Percentiles rank a stretch among this genome's conserved stretches.
Conservation (phyloP, 2,888 invertebrate genomes). For the Drosophila meridionalis region DNA sequence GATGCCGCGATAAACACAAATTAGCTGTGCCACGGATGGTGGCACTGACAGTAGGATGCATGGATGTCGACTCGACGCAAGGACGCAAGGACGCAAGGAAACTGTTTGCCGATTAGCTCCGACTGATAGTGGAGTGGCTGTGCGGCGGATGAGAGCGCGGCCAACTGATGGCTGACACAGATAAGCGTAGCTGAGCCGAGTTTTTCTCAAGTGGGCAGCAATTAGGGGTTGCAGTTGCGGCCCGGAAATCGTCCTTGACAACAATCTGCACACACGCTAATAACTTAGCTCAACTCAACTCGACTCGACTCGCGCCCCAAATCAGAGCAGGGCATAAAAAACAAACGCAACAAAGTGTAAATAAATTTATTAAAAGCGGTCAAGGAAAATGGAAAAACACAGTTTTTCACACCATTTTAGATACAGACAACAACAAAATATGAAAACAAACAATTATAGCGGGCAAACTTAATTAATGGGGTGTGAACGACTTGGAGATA, state of each 20-base stretch:
- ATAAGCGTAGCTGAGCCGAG: conserved; percentile 67
- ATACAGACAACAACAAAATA: conserved; percentile 2
- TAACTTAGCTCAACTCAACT: conserved; percentile 13
- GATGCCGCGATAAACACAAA: conserved; percentile 65
- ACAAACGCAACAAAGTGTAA: conserved; percentile 74
- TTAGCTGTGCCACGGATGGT: conserved; percentile 42
- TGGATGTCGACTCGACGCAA: conserved; percentile 8
- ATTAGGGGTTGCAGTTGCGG: conserved; percentile 70
- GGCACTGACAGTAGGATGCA: conserved; percentile 28
- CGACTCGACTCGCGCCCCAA: conserved; percentile 55
- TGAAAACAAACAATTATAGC: conserved; percentile 19
- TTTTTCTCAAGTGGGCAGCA: conserved; percentile 69
- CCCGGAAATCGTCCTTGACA: conserved; percentile 61
- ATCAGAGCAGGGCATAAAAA: conserved; percentile 40
- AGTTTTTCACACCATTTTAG: conserved; percentile 71
- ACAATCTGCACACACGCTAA: conserved; percentile 44
- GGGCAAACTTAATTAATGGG: neutral
- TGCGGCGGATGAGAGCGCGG: conserved; percentile 53
- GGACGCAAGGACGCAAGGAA: conserved; percentile 36
- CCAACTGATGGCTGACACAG: conserved; percentile 67
- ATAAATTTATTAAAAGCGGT: conserved; percentile 69
- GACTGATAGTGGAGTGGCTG: conserved; percentile 47
- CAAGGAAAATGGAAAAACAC: conserved; percentile 48
- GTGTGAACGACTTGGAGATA: conserved; percentile 1
- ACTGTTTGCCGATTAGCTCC: conserved; percentile 52